phyloP scores from a whole-genome alignment of 2,888 invertebrate genomes.

The Drosophila peninsularis region DNA sequence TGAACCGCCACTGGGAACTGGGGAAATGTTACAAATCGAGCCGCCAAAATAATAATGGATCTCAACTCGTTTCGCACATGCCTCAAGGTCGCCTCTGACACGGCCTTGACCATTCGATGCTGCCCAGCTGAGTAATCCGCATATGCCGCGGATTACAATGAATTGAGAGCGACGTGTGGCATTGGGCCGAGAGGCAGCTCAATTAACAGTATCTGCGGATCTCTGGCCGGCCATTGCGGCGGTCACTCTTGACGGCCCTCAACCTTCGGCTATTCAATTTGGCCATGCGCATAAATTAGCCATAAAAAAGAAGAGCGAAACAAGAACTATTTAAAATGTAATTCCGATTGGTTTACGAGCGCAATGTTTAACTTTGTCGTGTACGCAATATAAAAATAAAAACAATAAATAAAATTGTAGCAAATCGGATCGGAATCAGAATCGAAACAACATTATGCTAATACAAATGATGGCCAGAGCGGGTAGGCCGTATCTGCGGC shows the following conservation, averaged over 20 bases:
- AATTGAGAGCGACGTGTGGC: slow-evolving; percentile 17
- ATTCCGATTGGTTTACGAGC: slow-evolving; percentile 65
- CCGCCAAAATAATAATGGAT: slow-evolving; percentile 61
- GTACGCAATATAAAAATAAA: slow-evolving; percentile 36
- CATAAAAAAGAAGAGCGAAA: slow-evolving; percentile 70
- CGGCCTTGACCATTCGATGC: slow-evolving; percentile 48
- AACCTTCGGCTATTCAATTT: slow-evolving; percentile 56
- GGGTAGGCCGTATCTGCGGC: slow-evolving; percentile 48
- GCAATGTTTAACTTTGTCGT: slow-evolving; percentile 49
- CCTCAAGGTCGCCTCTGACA: slow-evolving; percentile 63
- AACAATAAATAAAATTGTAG: slow-evolving; percentile 76
- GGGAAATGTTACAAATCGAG: slow-evolving; percentile 56
- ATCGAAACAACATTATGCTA: slow-evolving; percentile 73
- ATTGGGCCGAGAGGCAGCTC: slow-evolving; percentile 34
- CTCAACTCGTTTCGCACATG: slow-evolving; percentile 44
- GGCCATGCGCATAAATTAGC: slow-evolving; percentile 81
- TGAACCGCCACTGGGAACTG: slow-evolving; percentile 49
- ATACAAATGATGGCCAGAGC: slow-evolving; percentile 60
- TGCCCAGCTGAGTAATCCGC: slow-evolving; percentile 13
- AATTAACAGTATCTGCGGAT: slow-evolving; percentile 28
- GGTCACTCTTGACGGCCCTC: slow-evolving; percentile 30
- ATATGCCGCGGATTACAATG: slow-evolving; percentile 12
- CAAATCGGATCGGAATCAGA: slow-evolving; percentile 65
- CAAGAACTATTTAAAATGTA: slow-evolving; percentile 79
- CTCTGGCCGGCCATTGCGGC: slow-evolving; percentile 19